A percentile compares a stretch with the other conserved stretches of the same genome.
phyloP scores from a whole-genome alignment of 2,888 invertebrate species.

The Allacma fusca region DNA sequence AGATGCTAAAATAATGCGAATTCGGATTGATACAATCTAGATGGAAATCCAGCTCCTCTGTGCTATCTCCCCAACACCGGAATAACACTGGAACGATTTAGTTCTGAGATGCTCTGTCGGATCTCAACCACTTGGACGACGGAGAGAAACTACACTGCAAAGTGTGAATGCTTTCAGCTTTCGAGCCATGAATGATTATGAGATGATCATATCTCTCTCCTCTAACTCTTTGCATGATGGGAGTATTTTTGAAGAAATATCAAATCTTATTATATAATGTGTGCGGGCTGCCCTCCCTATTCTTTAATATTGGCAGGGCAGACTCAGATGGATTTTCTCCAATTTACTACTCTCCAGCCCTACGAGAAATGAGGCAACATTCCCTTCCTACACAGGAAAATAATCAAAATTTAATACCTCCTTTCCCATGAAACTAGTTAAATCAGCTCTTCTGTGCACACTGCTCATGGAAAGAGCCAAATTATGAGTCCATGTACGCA shows the following conservation, averaged over 20 bases:
- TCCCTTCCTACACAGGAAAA: not conserved
- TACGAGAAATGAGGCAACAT: not conserved
- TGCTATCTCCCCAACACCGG: too few species aligned
- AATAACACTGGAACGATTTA: too few species aligned
- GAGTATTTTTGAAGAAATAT: not conserved
- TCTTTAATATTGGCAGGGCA: too few species aligned
- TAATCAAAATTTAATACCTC: slow-evolving; percentile 8
- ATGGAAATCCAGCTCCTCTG: too few species aligned
- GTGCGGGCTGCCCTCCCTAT: too few species aligned
- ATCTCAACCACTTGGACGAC: not conserved
- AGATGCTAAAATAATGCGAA: too few species aligned
- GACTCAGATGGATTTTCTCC: too few species aligned
- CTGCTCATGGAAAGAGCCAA: too few species aligned
- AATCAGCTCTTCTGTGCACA: not conserved
- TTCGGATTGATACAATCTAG: too few species aligned
- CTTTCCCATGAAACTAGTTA: not conserved
- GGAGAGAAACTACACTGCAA: not conserved
- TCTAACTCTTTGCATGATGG: not conserved
- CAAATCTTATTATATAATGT: too few species aligned
- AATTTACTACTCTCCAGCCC: not conserved
- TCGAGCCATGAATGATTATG: slow-evolving; percentile 15
- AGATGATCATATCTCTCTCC: slow-evolving; percentile 11
- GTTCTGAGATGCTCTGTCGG: too few species aligned
- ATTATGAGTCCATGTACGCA: too few species aligned
- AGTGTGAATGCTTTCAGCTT: slow-evolving; percentile 1